Conservation (phyloP, 2,797 vertebrate species). For the Mergus octosetaceus region DNA sequence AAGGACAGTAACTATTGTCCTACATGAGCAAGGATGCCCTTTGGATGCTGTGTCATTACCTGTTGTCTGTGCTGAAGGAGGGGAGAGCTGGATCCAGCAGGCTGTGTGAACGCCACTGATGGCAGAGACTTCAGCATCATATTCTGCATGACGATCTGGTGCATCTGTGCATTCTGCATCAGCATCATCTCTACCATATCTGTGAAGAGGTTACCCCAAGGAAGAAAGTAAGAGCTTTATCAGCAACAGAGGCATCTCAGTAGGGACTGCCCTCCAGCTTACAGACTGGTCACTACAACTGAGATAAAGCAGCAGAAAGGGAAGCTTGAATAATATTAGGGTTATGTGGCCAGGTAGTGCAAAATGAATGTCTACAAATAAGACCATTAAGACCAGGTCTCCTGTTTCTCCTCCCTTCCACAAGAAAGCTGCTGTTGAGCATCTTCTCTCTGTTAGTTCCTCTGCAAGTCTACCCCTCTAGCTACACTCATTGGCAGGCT, state of each 20-base stretch:
- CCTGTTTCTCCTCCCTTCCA: neutral
- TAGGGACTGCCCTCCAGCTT: neutral
- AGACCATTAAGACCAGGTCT: neutral
- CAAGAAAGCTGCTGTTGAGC: neutral
- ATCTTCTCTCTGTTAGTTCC: neutral
- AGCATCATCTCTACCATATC: conserved; percentile 93
- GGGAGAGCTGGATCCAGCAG: neutral
- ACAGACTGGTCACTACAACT: neutral
- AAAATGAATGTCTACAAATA: neutral
- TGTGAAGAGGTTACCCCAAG: conserved; percentile 28
- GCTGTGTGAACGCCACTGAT: neutral
- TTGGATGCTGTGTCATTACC: conserved; percentile 35
- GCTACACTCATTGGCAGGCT: neutral
- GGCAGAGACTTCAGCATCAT: conserved; percentile 89
- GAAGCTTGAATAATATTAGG: neutral
- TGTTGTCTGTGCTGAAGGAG: neutral
- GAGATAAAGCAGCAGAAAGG: neutral
- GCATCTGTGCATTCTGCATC: conserved; percentile 92
- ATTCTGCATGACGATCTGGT: conserved; percentile 91
- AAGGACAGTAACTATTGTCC: neutral
- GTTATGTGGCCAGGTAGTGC: neutral
- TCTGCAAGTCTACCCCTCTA: neutral
- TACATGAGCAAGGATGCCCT: neutral
- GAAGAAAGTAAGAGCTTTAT: neutral
- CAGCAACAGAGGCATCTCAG: neutral